Base-by-base conservation (phyloP, 2,113 vertebrate species). In the Regulus satrapa region DNA sequence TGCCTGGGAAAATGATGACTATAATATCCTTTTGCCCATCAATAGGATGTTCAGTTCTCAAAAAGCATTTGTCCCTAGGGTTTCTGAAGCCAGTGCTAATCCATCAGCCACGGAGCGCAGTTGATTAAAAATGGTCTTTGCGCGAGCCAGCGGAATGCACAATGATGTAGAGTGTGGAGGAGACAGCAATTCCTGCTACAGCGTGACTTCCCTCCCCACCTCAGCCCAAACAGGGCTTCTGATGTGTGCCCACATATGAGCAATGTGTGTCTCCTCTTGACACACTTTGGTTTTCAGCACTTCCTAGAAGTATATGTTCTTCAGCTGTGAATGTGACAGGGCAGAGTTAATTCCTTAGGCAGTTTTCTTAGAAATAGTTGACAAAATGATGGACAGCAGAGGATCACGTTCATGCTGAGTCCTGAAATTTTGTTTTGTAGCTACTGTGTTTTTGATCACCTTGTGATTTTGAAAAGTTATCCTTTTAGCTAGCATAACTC, bases 11-110 rank as follows among this genome's bases (percentile, higher is more conserved):
- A 88, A 92, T 52, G 46, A 77, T 77, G 71, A n/a, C 78, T 90
- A 36, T 88, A 83, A 91, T 94, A 96, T 83, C 63, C 67, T 90
- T 87, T 87, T 80, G n/a, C 85, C 71, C 51, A 71, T 95, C 92
- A 83, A 51, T 88, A 92, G 62, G 55, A 73, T 92, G 59, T 91
- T 95, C 71, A 83, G 67, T 94, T 93, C 59, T 94, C 89, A 83
- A 92, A 96, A 91, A 72, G 38, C 75, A 67, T 73, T 85, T 75
- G 55, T 96, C 85, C 85, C 75, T 87, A 40, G 89, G 85, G 87
- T 92, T 87, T 94, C 59, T 85, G 84, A 93, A 94, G 63, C 58
- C 62, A 45, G 63, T 71, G 34, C 58, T 94, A 89, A 94, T 94
- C 71, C 67, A 82, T 93, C 89, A 95, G 71, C 71, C 75, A 66